phyloP scores from a whole-genome alignment of 2,888 invertebrate species.

The Eupithecia abbreviata region DNA sequence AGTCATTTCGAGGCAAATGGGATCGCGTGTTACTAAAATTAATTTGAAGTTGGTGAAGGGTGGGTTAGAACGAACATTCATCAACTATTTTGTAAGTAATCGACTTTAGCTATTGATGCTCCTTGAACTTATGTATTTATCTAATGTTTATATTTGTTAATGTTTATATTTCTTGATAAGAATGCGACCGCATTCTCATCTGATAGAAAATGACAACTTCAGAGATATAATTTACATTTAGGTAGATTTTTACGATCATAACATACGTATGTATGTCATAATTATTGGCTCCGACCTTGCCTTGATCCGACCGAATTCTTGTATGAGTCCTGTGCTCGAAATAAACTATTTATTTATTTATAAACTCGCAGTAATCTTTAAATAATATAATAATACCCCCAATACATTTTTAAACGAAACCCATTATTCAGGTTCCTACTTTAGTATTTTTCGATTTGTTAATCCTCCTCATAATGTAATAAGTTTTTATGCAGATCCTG shows the following conservation, averaged over 20 bases:
- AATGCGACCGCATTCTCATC: too few relatives aligned
- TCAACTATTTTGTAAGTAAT: constrained; percentile 17
- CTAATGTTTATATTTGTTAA: too few relatives aligned
- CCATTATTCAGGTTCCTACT: background rate
- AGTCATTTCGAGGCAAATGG: constrained; percentile 71
- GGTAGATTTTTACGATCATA: background rate
- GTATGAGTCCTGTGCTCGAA: too few relatives aligned
- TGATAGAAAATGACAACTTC: background rate
- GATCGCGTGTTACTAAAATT: constrained; percentile 78
- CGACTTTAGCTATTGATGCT: constrained; percentile 11
- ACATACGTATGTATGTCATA: background rate
- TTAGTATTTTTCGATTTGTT: background rate
- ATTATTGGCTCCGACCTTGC: background rate
- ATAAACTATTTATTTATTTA: too few relatives aligned
- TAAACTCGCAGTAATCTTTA: background rate
- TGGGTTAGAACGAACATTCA: constrained; percentile 26
- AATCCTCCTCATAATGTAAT: background rate
- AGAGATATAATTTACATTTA: background rate
- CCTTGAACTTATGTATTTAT: background rate
- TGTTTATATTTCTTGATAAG: too few relatives aligned
- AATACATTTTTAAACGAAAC: background rate
- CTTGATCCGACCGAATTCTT: too few relatives aligned
- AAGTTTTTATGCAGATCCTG: constrained; percentile 17
- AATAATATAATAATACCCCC: background rate
- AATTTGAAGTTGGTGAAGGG: constrained; percentile 57